Conservation (phyloP, 2,113 vertebrate species). For the Ageneiosus marmoratus region DNA sequence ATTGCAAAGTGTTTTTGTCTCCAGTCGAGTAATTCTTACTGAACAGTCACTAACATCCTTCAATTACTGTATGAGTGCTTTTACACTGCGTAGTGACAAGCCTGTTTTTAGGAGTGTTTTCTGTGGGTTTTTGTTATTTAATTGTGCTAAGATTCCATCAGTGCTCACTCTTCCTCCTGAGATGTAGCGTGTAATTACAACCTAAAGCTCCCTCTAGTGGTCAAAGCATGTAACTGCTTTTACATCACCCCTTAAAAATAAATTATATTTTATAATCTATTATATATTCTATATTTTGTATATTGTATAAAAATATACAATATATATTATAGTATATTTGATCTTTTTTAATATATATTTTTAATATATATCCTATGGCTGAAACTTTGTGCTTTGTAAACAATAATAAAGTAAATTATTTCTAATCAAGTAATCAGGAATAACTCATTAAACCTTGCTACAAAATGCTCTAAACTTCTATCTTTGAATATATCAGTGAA, state of each 20-base stretch:
- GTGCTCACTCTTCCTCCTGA: background rate
- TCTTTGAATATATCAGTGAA: background rate
- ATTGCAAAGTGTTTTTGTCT: background rate
- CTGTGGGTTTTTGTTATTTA: background rate
- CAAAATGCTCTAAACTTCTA: background rate
- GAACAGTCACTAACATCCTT: background rate
- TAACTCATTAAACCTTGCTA: background rate
- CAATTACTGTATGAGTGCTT: background rate
- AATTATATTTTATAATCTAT: background rate
- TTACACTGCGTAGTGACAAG: background rate
- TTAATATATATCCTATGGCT: background rate
- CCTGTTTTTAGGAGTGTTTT: background rate
- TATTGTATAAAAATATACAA: no score
- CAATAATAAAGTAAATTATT: background rate
- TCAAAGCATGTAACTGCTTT: background rate
- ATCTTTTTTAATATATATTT: no score
- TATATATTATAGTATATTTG: no score
- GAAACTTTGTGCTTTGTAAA: background rate
- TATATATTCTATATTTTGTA: background rate
- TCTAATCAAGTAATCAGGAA: no score
- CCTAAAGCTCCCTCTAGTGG: conserved; percentile 22
- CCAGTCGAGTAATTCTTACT: background rate
- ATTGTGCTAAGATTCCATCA: background rate
- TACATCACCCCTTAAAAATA: background rate
- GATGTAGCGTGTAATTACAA: background rate